Conservation (phyloP, 2,113 vertebrate genomes). For the Corythornis madagascariensis region DNA sequence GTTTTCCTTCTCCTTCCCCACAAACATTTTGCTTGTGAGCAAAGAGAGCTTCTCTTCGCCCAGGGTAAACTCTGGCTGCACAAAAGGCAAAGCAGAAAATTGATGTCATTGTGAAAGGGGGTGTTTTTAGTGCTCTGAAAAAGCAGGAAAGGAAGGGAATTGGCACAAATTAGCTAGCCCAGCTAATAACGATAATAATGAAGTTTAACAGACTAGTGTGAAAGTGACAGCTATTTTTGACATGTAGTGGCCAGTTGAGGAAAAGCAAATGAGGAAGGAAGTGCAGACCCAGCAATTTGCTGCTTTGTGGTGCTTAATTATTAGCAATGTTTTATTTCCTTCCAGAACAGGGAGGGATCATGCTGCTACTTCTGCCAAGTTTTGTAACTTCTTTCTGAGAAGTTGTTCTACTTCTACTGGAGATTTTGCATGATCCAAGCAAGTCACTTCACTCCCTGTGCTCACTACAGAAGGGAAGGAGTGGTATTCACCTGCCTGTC, state of each 20-base stretch:
- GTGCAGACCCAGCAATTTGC: background rate
- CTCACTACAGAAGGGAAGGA: background rate
- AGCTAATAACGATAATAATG: background rate
- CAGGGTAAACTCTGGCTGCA: background rate
- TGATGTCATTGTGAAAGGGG: background rate
- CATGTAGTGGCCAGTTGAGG: background rate
- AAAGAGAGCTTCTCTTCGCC: background rate
- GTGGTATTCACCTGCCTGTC: background rate
- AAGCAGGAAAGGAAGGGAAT: background rate
- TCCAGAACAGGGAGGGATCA: background rate
- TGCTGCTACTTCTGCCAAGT: background rate
- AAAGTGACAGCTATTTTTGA: conserved; percentile 24
- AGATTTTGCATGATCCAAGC: background rate
- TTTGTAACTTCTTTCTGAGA: background rate
- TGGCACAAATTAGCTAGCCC: background rate
- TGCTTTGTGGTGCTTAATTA: background rate
- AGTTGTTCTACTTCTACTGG: background rate
- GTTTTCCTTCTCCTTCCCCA: background rate
- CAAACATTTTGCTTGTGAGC: background rate
- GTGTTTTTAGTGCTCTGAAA: background rate
- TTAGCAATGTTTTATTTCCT: background rate
- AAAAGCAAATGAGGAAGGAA: conserved; percentile 5
- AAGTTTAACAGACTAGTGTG: background rate
- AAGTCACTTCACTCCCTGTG: background rate
- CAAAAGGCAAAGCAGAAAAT: background rate